Conservation (phyloP, 2,113 vertebrate genomes). For the Typhlomys cinereus region DNA sequence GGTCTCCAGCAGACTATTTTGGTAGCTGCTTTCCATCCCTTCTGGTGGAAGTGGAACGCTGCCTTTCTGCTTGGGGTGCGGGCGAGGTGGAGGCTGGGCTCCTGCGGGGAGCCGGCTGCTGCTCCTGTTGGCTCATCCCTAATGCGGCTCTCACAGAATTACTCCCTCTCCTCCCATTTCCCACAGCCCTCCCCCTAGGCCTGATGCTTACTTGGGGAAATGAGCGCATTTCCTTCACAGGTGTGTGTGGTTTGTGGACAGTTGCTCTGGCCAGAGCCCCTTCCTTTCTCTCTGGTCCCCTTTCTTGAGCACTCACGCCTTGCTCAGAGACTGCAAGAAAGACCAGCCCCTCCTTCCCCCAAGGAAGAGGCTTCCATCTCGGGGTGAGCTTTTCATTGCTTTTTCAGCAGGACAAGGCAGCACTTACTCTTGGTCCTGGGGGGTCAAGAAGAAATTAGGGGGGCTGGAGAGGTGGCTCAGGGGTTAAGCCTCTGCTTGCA, state of each 20-base stretch:
- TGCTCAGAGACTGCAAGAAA: accelerated
- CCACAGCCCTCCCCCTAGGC: constrained; percentile 70
- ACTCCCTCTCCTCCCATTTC: constrained; percentile 45
- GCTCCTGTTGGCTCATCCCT: constrained; percentile 75
- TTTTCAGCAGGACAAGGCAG: background rate
- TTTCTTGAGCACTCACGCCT: accelerated
- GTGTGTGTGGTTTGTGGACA: background rate
- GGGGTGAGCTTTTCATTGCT: accelerated
- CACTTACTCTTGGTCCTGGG: no score
- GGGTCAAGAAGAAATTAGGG: background rate
- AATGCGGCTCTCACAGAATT: constrained; percentile 74
- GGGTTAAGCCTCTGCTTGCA: background rate
- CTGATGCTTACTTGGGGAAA: constrained; percentile 79
- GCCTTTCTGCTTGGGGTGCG: background rate
- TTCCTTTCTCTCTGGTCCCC: background rate
- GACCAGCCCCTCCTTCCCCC: accelerated
- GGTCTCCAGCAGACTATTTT: constrained; percentile 28
- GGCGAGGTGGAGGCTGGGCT: background rate
- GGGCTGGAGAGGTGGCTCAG: background rate
- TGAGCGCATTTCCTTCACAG: background rate
- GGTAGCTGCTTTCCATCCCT: constrained; percentile 59
- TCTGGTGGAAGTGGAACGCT: constrained; percentile 35
- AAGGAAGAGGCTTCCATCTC: accelerated
- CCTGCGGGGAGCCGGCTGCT: constrained; percentile 54
- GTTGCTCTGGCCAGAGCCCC: background rate